Percentiles rank a stretch among this genome's conserved stretches.
These are phyloP conservation scores for Brachystomella parvula DNA, from an alignment of 1,140 invertebrate genomes.

Conservation along the genomic window DNA sequence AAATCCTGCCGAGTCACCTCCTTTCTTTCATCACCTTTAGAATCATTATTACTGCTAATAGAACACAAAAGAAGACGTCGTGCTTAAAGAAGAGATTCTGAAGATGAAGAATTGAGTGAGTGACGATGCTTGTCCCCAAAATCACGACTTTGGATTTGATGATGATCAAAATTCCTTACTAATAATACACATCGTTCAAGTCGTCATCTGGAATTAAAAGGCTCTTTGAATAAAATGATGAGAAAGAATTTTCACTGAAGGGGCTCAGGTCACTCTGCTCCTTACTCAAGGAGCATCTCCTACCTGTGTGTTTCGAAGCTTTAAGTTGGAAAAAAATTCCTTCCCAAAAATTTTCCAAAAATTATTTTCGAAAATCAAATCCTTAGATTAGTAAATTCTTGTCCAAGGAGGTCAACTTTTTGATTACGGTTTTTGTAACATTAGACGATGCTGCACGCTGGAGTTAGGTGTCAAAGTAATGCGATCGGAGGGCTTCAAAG, in stretches of 20 bases:
- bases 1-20: constrained; percentile 13
- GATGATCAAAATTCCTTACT: not conserved
- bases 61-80: not conserved
- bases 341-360: too few relatives aligned
- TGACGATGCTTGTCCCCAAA: constrained; percentile 11
- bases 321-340: not conserved
- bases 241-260: not conserved
- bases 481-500: too few relatives aligned
- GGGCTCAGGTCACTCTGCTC: too few relatives aligned
- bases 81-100: not conserved
- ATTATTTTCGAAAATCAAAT: too few relatives aligned
- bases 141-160: not conserved
- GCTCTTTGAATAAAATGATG: not conserved
- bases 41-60: too few relatives aligned
- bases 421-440: too few relatives aligned
- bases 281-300: not conserved
- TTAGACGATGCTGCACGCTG: too few relatives aligned
- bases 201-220: not conserved
- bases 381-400: too few relatives aligned
- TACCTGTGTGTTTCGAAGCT: not conserved
- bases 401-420: too few relatives aligned
- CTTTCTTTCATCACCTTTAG: constrained; percentile 5
- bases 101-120: not conserved
- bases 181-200: not conserved
- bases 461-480: too few relatives aligned